phyloP scores from a whole-genome alignment of 2,797 vertebrate species.

The Manis javanica region DNA sequence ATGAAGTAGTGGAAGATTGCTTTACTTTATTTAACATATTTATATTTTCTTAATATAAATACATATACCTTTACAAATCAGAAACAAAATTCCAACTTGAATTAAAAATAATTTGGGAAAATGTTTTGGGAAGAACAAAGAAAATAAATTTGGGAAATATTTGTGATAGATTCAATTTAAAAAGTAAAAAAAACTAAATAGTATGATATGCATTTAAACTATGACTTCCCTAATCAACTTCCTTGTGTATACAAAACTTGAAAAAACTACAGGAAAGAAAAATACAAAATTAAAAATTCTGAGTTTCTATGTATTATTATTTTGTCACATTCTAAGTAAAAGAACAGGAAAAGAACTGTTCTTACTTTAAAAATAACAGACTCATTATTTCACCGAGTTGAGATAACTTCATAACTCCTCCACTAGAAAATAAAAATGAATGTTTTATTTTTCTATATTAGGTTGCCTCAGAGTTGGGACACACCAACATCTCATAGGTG shows the following conservation, averaged over 20 bases:
- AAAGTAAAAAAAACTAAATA: neutral
- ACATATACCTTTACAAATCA: neutral
- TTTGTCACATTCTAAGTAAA: neutral
- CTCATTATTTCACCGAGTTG: neutral
- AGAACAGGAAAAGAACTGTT: neutral
- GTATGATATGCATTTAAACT: neutral
- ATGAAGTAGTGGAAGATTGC: neutral
- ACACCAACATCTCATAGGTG: neutral
- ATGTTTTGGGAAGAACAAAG: neutral
- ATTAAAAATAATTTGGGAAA: neutral
- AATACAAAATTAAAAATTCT: neutral
- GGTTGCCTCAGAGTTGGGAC: neutral
- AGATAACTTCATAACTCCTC: neutral
- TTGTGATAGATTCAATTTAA: neutral
- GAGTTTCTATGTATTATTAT: neutral
- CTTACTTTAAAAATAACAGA: neutral
- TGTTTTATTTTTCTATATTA: neutral
- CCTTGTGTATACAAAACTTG: neutral
- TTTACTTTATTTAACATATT: neutral
- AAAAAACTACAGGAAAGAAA: neutral
- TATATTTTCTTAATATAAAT: neutral
- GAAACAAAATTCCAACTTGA: neutral
- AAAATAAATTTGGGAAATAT: neutral
- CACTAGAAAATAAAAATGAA: neutral
- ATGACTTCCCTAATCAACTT: neutral